A percentile compares a stretch with the other conserved stretches of the same genome.
phyloP scores from a whole-genome alignment of 2,888 invertebrate genomes.

The Volucella bombylans region DNA sequence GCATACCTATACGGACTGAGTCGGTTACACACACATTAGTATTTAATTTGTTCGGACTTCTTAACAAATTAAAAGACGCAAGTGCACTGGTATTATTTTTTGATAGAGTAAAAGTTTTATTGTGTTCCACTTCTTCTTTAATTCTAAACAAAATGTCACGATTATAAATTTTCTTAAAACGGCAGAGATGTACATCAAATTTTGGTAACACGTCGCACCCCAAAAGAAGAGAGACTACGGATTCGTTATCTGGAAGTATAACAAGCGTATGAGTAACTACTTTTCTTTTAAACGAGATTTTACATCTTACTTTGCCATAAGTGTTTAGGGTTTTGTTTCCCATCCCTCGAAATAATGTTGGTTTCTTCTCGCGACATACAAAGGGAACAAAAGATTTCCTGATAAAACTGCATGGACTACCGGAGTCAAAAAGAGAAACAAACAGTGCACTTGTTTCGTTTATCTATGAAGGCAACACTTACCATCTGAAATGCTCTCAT shows the following conservation, averaged over 20 bases:
- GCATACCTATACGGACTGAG: not conserved
- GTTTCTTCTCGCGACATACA: not conserved
- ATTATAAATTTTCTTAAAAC: slow-evolving; percentile 4
- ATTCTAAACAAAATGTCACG: no score
- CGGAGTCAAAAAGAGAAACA: no score
- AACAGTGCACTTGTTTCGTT: no score
- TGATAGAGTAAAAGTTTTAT: not conserved
- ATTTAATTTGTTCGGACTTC: not conserved
- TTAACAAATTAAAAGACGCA: not conserved
- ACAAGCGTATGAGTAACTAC: no score
- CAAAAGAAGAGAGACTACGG: no score
- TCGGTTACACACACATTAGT: not conserved
- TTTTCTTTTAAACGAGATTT: not conserved
- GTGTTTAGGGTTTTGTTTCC: not conserved
- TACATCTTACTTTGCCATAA: not conserved
- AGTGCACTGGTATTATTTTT: not conserved
- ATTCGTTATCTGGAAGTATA: no score
- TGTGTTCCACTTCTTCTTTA: no score
- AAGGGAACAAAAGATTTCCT: no score
- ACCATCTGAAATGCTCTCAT: not conserved
- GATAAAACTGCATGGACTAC: no score
- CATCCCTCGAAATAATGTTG: not conserved
- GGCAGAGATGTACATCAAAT: no score
- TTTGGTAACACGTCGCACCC: no score
- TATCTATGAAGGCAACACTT: slow-evolving; percentile 3